Evolutionary conservation across 2,888 invertebrate genomes (phyloP), one percentile per base, ranked within the genome.

Genomic region (Drosophila atripex): DNA sequence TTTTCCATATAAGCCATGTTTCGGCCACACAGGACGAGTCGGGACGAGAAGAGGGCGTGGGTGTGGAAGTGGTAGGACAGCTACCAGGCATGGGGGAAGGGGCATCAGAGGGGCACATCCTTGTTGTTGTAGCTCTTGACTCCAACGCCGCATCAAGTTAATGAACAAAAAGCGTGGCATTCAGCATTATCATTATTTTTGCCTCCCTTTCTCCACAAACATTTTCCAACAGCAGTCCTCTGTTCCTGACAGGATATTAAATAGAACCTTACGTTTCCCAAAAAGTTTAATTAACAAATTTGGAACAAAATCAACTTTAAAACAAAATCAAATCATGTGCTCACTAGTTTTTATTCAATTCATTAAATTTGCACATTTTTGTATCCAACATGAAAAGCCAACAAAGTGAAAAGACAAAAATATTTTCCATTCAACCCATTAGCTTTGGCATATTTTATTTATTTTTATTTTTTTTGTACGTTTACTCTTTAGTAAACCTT

Each of bases 221-320:
- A 28, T 49, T 38, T 28, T 45, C 32, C 61, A 39, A 21, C 21
- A 32, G 8, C 16, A 1, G 45, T 41, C 23, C 52, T 39, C 71
- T 71, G 86, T 21, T 63, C 46, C 72, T 84, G 83, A 83, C 86
- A 84, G 85, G 66, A 74, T 76, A 80, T 86, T 77, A 75, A 83
- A 80, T 74, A 68, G 77, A 68, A 75, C 80, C 78, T 84, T 84
- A 60, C 77, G 75, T 68, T 77, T 75, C 73, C 78, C 64, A 79
- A 78, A 83, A 77, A 83, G 77, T 83, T 59, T 75, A 77, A 83
- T 79, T 75, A 80, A 76, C 77, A 75, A 77, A 84, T 80, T 76
- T 68, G 70, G n/a, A n/a, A n/a, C n/a, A 51, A 76, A 85, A 77
- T 84, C n/a, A n/a, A n/a, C n/a, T n/a, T n/a, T 70, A 71, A 71